These are phyloP conservation scores for Rhabditoides inermis DNA, from an alignment of 2,888 invertebrate genomes.

Conservation along the genomic window DNA sequence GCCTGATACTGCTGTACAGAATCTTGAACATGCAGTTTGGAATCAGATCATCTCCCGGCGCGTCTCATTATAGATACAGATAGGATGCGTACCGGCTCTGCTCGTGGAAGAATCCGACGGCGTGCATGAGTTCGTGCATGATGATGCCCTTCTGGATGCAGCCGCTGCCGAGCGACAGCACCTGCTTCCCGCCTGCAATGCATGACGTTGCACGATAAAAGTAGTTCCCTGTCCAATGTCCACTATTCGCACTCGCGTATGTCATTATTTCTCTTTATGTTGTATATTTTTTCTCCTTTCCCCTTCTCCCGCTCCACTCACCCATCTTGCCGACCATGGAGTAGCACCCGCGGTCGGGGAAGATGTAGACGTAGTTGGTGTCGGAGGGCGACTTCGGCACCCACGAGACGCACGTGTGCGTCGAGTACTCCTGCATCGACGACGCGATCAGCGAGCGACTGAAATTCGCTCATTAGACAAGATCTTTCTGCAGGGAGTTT, in stretches of 20 bases:
- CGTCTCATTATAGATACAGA: not conserved
- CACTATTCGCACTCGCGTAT: not conserved
- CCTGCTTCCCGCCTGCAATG: slow-evolving; percentile 35
- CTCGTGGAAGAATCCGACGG: slow-evolving; percentile 51
- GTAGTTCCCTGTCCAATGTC: not conserved
- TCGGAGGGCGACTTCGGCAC: slow-evolving; percentile 42
- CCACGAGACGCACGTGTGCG: slow-evolving; percentile 48
- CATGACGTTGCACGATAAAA: not conserved
- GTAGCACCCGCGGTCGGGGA: slow-evolving; percentile 51
- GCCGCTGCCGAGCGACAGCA: slow-evolving; percentile 46
- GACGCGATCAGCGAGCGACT: slow-evolving; percentile 50
- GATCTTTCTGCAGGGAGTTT: not conserved
- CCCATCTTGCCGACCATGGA: slow-evolving; percentile 50
- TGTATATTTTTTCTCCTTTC: not conserved
- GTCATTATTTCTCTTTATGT: not conserved
- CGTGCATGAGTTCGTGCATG: slow-evolving; percentile 50
- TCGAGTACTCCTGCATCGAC: slow-evolving; percentile 49
- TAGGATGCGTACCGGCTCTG: slow-evolving; percentile 28
- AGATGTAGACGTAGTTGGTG: slow-evolving; percentile 49
- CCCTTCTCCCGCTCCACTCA: slow-evolving; percentile 4
- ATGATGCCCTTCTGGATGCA: slow-evolving; percentile 52
- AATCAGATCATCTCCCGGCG: too few relatives aligned
- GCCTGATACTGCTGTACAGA: too few relatives aligned
- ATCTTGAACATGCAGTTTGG: too few relatives aligned
- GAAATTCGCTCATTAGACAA: slow-evolving; percentile 8